Evolutionary conservation across 2,797 vertebrate genomes (phyloP).

Genomic region (Molossus molossus): DNA sequence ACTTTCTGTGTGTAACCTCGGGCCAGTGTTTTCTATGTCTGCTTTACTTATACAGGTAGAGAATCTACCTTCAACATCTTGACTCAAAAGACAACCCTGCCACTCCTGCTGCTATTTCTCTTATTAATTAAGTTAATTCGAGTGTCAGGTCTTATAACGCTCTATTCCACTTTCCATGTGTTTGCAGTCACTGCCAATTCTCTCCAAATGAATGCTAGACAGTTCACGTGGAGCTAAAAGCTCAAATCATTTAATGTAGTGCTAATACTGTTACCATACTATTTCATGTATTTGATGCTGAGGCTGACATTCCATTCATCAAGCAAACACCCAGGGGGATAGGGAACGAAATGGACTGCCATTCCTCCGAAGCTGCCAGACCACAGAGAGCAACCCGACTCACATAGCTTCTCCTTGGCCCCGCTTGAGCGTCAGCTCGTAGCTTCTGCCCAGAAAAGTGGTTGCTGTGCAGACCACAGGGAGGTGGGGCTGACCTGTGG

Average conservation of each 20-base stretch:
- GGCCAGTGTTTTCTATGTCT: constrained; percentile 5
- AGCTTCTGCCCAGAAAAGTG: not conserved
- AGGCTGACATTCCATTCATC: constrained; percentile 31
- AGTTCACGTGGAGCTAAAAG: not conserved
- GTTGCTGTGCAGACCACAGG: not conserved
- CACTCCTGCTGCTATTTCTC: not conserved
- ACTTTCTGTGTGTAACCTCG: not conserved
- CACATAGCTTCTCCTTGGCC: not conserved
- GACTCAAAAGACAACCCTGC: not conserved
- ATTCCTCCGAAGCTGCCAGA: constrained; percentile 51
- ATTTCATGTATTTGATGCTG: constrained; percentile 41
- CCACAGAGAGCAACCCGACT: constrained; percentile 13
- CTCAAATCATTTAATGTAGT: not conserved
- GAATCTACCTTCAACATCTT: constrained; percentile 7
- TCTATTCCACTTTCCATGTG: not conserved
- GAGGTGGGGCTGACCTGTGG: not conserved
- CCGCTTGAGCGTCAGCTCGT: not conserved
- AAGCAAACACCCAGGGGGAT: not conserved
- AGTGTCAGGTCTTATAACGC: not conserved
- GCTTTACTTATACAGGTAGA: not conserved
- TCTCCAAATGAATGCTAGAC: constrained; percentile 42
- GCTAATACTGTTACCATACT: not conserved
- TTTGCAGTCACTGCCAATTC: constrained; percentile 23
- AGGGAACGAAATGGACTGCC: not conserved
- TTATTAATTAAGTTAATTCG: constrained; percentile 2